Evolutionary conservation across 1,140 invertebrate genomes (phyloP).

Genomic region (Chironomus tepperi): DNA sequence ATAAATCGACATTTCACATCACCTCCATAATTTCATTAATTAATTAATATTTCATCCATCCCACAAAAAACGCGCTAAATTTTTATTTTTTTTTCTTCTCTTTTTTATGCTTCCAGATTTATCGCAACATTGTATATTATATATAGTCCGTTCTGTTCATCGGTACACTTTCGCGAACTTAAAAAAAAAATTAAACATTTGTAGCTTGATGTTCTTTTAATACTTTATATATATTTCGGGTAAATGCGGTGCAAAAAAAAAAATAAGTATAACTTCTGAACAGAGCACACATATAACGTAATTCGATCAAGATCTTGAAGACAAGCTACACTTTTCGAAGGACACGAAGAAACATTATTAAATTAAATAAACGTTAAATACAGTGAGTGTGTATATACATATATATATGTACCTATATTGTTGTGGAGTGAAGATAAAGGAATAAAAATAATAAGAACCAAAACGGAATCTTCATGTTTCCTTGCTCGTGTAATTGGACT

Average conservation of each 20-base stretch:
- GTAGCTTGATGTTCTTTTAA: background rate
- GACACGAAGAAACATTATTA: slow-evolving; percentile 13
- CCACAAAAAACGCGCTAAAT: background rate
- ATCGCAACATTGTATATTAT: slow-evolving; percentile 9
- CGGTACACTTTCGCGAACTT: background rate
- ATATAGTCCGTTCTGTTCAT: background rate
- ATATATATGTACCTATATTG: too few relatives aligned
- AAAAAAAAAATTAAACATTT: slow-evolving; percentile 10
- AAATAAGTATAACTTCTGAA: too few relatives aligned
- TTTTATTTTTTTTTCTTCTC: background rate
- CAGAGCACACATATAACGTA: background rate
- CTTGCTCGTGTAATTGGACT: background rate
- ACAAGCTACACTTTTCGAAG: background rate
- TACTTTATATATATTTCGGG: background rate
- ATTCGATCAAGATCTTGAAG: slow-evolving; percentile 6
- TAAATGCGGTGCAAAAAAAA: background rate
- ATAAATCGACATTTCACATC: too few relatives aligned
- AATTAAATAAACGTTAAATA: slow-evolving; percentile 4
- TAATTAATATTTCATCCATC: too few relatives aligned
- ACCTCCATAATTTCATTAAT: too few relatives aligned
- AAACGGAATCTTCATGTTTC: background rate
- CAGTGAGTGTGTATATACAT: background rate
- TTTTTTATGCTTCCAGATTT: slow-evolving; percentile 17
- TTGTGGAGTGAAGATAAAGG: background rate
- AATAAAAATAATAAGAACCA: background rate